Conservation (phyloP, 2,113 vertebrate genomes). For the Pseudorectes ferrugineus region DNA sequence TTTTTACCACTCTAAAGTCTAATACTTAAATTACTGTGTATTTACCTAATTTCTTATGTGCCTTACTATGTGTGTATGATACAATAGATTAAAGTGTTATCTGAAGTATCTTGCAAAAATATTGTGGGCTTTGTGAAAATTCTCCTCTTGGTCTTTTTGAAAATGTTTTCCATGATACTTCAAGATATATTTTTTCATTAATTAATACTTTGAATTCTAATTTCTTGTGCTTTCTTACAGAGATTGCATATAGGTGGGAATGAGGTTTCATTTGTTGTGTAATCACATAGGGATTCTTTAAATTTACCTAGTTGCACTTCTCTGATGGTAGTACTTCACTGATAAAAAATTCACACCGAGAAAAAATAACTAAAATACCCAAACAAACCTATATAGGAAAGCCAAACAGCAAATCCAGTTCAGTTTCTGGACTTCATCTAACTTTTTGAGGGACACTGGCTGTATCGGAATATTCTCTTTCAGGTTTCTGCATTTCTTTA, state of each 20-base stretch:
- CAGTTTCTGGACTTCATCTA: not conserved
- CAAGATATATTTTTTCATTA: not conserved
- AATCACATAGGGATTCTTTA: conserved; percentile 7
- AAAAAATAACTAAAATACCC: not conserved
- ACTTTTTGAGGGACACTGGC: not conserved
- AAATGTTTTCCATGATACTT: conserved; percentile 64
- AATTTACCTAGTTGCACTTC: not conserved
- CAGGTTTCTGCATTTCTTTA: conserved; percentile 25
- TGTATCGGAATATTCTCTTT: conserved; percentile 35
- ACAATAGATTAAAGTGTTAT: conserved; percentile 74
- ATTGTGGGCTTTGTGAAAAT: conserved; percentile 72
- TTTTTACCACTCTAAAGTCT: conserved; percentile 82
- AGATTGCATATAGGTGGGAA: not conserved
- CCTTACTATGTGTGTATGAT: conserved; percentile 84
- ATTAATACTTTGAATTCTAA: conserved; percentile 67
- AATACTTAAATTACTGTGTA: conserved; percentile 80
- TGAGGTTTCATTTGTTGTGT: not conserved
- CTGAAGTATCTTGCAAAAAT: conserved; percentile 73
- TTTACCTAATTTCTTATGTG: conserved; percentile 85
- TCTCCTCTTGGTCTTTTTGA: conserved; percentile 51
- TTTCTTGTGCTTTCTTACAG: conserved; percentile 64
- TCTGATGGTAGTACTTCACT: not conserved
- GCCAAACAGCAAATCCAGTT: not conserved
- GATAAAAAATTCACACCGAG: not conserved
- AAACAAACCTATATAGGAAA: not conserved